A percentile compares a stretch with the other conserved stretches of the same genome.
Conservation (phyloP, 1,140 invertebrate species). For the Lucilia sericata region DNA sequence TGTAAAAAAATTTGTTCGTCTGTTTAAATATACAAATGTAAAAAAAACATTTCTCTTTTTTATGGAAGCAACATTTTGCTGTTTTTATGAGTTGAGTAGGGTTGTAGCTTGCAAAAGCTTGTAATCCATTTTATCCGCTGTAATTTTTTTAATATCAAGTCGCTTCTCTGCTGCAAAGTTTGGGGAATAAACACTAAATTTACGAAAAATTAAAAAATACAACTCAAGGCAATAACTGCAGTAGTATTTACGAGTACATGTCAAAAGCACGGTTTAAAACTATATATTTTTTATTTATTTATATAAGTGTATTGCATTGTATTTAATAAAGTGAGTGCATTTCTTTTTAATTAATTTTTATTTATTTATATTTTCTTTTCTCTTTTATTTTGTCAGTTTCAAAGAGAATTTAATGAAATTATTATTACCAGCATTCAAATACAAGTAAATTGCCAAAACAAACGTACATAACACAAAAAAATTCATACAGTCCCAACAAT, state of each 20-base stretch:
- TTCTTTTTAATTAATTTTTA: not conserved
- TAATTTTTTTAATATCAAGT: not conserved
- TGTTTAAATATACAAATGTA: too few relatives aligned
- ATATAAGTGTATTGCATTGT: not conserved
- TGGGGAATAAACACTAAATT: not conserved
- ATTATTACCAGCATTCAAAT: too few relatives aligned
- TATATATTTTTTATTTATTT: not conserved
- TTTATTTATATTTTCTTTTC: not conserved
- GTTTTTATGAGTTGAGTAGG: not conserved
- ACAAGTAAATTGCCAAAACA: too few relatives aligned
- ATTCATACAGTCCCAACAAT: too few relatives aligned
- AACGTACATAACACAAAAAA: too few relatives aligned
- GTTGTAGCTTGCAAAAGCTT: too few relatives aligned
- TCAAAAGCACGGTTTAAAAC: not conserved
- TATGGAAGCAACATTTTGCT: not conserved
- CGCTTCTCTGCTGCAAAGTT: not conserved
- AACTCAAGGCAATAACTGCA: not conserved
- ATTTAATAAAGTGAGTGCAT: not conserved
- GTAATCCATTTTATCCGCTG: not conserved
- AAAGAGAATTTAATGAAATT: too few relatives aligned
- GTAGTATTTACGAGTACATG: not conserved
- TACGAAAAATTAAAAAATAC: not conserved
- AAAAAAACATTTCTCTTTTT: not conserved
- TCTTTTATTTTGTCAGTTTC: not conserved
- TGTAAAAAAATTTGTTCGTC: too few relatives aligned